A percentile compares a stretch with the other conserved stretches of the same genome.
Evolutionary conservation across 2,113 vertebrate genomes (phyloP).

Genomic region (Hymenochirus boettgeri): DNA sequence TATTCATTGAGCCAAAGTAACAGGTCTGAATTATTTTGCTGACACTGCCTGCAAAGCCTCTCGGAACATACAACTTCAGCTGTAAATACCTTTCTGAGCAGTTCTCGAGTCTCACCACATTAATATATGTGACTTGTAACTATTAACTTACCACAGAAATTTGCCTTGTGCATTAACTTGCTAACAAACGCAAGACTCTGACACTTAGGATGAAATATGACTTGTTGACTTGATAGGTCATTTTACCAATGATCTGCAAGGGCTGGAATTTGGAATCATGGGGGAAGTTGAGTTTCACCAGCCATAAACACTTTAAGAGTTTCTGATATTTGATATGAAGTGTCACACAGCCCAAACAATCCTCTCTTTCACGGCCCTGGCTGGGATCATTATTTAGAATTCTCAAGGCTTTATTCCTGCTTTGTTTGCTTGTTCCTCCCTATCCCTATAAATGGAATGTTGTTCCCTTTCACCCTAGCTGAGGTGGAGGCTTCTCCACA

Average conservation of each 20-base stretch:
- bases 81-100: background rate
- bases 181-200: background rate
- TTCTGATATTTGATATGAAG: background rate
- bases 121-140: background rate
- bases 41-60: background rate
- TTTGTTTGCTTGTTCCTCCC: too few relatives aligned
- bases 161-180: background rate
- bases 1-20: background rate
- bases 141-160: conserved; percentile 11
- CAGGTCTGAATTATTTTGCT: background rate
- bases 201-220: background rate
- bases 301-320: background rate
- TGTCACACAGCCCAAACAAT: too few relatives aligned
- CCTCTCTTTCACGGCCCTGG: too few relatives aligned
- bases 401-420: too few relatives aligned
- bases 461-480: too few relatives aligned
- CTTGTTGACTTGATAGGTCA: background rate
- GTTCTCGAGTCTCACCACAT: background rate
- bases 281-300: background rate
- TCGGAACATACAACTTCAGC: conserved; percentile 11
- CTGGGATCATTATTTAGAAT: too few relatives aligned
- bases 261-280: background rate
- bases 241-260: background rate
- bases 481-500: too few relatives aligned
- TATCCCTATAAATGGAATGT: too few relatives aligned